Percentiles rank a stretch among this genome's conserved stretches.
phyloP scores from a whole-genome alignment of 2,888 invertebrate species.

The Leptinotarsa peninsularis region DNA sequence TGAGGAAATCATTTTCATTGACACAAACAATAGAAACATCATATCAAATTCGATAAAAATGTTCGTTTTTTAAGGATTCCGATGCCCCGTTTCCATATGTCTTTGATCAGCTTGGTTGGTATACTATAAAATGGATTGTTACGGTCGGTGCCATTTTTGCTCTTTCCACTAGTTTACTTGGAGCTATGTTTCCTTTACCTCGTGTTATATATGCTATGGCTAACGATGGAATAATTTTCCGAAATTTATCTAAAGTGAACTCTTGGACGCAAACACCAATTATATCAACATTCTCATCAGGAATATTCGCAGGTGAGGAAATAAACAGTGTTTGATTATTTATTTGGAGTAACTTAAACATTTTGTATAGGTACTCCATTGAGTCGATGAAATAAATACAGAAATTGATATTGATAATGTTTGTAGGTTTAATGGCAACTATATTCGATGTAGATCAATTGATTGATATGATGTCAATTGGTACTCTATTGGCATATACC shows the following conservation, averaged over 20 bases:
- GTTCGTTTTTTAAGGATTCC: constrained; percentile 71
- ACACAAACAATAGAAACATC: too few relatives aligned
- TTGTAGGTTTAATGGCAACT: constrained; percentile 83
- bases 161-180: constrained; percentile 86
- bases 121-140: constrained; percentile 87
- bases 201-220: constrained; percentile 92
- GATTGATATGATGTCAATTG: constrained; percentile 97
- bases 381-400: not conserved
- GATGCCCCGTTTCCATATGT: constrained; percentile 90
- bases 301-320: constrained; percentile 76
- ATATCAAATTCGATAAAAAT: not conserved
- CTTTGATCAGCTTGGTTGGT: constrained; percentile 82
- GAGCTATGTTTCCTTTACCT: constrained; percentile 90
- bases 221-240: constrained; percentile 87
- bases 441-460: constrained; percentile 91
- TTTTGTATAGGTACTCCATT: not conserved
- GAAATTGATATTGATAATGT: not conserved
- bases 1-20: too few relatives aligned
- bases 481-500: constrained; percentile 89
- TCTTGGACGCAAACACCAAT: constrained; percentile 83
- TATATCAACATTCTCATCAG: constrained; percentile 81
- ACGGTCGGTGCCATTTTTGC: constrained; percentile 93
- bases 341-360: too few relatives aligned
- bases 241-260: constrained; percentile 77
- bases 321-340: not conserved